Evolutionary conservation across 2,888 invertebrate genomes (phyloP).

Genomic region (Saturnia japonica): DNA sequence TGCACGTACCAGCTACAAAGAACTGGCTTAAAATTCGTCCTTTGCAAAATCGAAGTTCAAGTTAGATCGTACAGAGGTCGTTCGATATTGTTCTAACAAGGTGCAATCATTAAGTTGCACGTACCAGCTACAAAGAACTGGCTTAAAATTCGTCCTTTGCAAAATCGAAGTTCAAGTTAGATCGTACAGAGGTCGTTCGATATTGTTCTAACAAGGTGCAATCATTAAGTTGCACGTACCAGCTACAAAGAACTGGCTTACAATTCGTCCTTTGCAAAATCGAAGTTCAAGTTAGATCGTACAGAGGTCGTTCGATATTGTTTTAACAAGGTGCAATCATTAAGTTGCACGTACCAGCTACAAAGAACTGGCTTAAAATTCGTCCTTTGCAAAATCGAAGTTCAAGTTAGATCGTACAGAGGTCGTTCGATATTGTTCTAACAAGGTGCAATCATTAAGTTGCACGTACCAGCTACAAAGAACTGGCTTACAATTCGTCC

Average conservation of each 20-base stretch:
- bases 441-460: not conserved
- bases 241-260: not conserved
- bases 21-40: not conserved
- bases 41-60: not conserved
- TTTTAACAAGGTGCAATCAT: not conserved
- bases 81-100: not conserved
- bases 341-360: slow-evolving; percentile 1
- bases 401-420: not conserved
- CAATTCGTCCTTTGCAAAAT: not conserved
- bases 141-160: not conserved
- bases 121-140: not conserved
- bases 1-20: slow-evolving; percentile 4
- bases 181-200: not conserved
- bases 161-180: not conserved
- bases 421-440: not conserved
- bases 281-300: not conserved
- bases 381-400: not conserved
- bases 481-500: not conserved
- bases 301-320: not conserved
- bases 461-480: slow-evolving; percentile 4
- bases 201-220: not conserved
- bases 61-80: not conserved
- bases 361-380: not conserved
- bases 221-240: slow-evolving; percentile 2
- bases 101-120: not conserved